A percentile compares a stretch with the other conserved stretches of the same genome.
Evolutionary conservation across 2,113 vertebrate species (phyloP).

Genomic region (Dicentrarchus labrax): DNA sequence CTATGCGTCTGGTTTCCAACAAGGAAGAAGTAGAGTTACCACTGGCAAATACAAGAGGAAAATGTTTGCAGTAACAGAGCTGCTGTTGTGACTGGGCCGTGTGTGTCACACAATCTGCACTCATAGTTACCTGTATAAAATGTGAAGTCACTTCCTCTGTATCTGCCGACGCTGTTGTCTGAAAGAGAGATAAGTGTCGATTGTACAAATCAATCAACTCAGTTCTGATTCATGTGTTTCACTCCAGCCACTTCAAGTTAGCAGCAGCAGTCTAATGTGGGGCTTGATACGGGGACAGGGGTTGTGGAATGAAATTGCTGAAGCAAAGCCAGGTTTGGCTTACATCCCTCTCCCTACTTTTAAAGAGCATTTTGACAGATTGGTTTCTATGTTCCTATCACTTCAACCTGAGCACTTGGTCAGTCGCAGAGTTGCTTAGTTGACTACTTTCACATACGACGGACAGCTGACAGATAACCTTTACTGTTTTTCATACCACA

Average conservation of each 20-base stretch:
- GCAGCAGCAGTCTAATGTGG: background rate
- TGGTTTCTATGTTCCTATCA: background rate
- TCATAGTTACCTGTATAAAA: background rate
- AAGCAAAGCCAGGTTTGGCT: background rate
- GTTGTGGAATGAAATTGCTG: background rate
- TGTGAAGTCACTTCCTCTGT: rapidly evolving
- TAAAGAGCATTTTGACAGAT: background rate
- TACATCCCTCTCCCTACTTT: background rate
- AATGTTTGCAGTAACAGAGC: no score
- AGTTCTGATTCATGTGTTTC: background rate
- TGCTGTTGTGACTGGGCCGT: no score
- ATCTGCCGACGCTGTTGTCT: background rate
- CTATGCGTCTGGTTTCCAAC: no score
- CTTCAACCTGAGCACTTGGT: background rate
- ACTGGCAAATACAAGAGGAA: no score
- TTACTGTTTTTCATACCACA: no score
- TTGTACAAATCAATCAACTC: no score
- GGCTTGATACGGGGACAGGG: background rate
- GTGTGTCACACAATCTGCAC: no score
- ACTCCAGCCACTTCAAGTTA: background rate
- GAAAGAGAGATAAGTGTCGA: background rate
- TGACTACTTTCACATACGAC: background rate
- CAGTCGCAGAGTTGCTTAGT: background rate
- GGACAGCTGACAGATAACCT: no score
- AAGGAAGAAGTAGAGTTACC: no score